Evolutionary conservation across 1,140 invertebrate genomes (phyloP), one percentile per base, ranked within the genome.

Genomic region (Dermatophagoides farinae): DNA sequence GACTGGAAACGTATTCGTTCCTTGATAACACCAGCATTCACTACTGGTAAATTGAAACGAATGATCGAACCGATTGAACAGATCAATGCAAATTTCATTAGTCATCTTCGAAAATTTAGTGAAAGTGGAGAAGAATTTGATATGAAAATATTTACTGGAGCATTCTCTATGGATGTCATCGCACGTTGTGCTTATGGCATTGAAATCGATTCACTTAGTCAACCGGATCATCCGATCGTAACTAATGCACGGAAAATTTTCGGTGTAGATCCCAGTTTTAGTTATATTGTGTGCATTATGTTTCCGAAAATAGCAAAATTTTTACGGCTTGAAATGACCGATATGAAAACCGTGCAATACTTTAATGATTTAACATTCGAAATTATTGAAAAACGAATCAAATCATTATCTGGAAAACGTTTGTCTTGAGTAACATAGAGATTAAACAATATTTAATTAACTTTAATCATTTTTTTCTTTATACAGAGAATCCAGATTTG

Each of bases 111-210:
- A 49, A 11, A 18, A 39, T 37, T 50, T 16, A 10, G 44, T 16
- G 11, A 52, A 38, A 38, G 6, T 37, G 58, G 58, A 2, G 20
- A 37, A 20, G n/a, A 16, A 22, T 64, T 68, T 44, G 63, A 68
- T 64, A 60, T 64, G 16, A 67, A 66, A 25, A 58, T 64, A 11
- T 47, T 61, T 0, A 71, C 69, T 57, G 69, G 68, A 6, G 66
- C 64, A 12, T 76, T 71, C 57, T 72, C 74, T 6, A 72, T 77
- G 70, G 75, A 77, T 65, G 69, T 72, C 1, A 76, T 77, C 44
- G 71, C 73, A 18, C 66, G 68, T 20, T 71, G 73, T 44, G 71
- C 71, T 37, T 78, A 77, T 68, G 77, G 75, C 12, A 67, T 77
- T 10, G 65, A 75, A n/a, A 67, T 71, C 0, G 65, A 74, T 55